Evolutionary conservation across 2,113 vertebrate genomes (phyloP).

Genomic region (Litocranius walleri): DNA sequence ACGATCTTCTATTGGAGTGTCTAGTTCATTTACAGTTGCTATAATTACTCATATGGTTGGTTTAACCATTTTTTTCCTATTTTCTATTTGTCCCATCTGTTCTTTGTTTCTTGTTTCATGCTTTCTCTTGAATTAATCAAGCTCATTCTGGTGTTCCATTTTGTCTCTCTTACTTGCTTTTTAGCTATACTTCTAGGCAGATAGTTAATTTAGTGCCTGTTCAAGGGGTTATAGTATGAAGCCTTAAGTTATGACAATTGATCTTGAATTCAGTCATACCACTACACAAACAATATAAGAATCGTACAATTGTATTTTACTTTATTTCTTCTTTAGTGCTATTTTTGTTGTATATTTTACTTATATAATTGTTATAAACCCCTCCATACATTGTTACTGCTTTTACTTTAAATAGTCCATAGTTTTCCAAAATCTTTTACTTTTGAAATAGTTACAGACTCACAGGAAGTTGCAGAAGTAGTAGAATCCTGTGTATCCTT

Average conservation of each 20-base stretch:
- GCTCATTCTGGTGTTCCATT: not conserved
- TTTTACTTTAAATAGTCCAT: not conserved
- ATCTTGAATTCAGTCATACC: not conserved
- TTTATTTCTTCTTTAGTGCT: not conserved
- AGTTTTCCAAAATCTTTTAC: not conserved
- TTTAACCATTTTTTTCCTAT: not conserved
- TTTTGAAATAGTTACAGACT: not conserved
- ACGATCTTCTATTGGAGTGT: not conserved
- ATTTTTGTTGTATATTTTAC: not conserved
- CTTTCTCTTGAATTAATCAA: not conserved
- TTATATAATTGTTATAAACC: not conserved
- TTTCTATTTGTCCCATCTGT: not conserved
- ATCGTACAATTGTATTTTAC: not conserved
- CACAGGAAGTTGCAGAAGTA: not conserved
- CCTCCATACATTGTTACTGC: not conserved
- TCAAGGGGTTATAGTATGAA: not conserved
- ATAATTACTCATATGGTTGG: not conserved
- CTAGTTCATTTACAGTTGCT: not conserved
- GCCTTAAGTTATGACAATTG: not conserved
- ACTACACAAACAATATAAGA: not conserved
- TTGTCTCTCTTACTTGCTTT: not conserved
- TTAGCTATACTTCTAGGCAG: not conserved
- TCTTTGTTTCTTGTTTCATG: not conserved
- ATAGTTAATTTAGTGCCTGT: not conserved
- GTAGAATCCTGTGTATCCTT: not conserved